Evolutionary conservation across 1,140 invertebrate genomes (phyloP).

Genomic region (Ceratitis capitata): DNA sequence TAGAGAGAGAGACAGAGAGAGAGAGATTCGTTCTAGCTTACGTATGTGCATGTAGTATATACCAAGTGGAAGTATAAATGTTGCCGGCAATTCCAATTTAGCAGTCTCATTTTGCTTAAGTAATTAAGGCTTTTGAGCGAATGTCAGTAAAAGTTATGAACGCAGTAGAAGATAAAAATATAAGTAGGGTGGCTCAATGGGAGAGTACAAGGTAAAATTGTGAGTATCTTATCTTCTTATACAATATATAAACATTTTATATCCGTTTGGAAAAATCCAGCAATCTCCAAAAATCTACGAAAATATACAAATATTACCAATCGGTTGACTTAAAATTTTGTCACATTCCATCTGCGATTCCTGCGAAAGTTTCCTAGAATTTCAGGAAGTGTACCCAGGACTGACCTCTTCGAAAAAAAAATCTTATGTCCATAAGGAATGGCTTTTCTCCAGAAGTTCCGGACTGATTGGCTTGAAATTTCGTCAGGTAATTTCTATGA

Average conservation of each 20-base stretch:
- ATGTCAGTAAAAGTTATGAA: background rate
- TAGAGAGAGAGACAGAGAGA: background rate
- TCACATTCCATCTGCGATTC: no score
- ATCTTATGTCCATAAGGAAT: no score
- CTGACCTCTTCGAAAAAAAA: no score
- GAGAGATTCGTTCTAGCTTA: background rate
- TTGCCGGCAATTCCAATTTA: background rate
- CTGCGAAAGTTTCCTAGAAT: no score
- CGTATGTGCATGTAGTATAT: background rate
- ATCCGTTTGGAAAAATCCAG: no score
- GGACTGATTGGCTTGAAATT: no score
- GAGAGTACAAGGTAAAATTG: background rate
- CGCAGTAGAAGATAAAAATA: background rate
- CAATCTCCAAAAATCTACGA: no score
- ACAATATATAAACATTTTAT: background rate
- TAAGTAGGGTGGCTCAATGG: background rate
- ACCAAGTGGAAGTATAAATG: background rate
- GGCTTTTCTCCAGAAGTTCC: no score
- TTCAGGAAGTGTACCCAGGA: no score
- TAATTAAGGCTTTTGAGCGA: conserved; percentile 2
- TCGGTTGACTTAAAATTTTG: background rate
- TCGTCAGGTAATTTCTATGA: no score
- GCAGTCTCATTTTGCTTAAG: conserved; percentile 16
- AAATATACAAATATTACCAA: no score
- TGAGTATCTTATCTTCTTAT: background rate